Conservation (phyloP, 2,888 invertebrate species). For the Lycia hirtaria region DNA sequence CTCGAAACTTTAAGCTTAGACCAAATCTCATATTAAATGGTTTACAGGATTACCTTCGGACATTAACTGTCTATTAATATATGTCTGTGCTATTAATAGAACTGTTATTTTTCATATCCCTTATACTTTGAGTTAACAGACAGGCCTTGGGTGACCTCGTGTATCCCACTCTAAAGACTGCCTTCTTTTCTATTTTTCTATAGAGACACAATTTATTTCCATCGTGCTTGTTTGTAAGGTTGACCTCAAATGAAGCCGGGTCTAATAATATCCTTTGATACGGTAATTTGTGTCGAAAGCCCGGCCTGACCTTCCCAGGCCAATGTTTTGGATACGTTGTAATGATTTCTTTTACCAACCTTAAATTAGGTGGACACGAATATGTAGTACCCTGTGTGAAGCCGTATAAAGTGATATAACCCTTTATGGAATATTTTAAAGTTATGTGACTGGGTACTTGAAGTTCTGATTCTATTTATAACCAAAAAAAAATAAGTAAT, state of each 20-base stretch:
- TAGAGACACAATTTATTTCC: slow-evolving; percentile 9
- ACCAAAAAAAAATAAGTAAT: too few species aligned
- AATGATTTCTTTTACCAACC: slow-evolving; percentile 23
- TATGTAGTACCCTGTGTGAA: slow-evolving; percentile 7
- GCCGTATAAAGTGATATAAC: not conserved
- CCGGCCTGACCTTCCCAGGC: slow-evolving; percentile 38
- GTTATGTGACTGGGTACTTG: not conserved
- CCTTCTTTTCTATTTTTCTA: slow-evolving; percentile 10
- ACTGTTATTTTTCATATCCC: not conserved
- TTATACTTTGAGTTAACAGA: not conserved
- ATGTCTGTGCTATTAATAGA: too few species aligned
- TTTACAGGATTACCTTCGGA: too few species aligned
- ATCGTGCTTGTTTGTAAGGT: slow-evolving; percentile 21
- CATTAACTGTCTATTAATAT: too few species aligned
- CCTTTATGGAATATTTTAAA: not conserved
- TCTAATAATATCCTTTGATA: slow-evolving; percentile 32
- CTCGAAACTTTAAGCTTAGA: too few species aligned
- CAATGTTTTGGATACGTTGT: slow-evolving; percentile 33
- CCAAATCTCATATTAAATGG: too few species aligned
- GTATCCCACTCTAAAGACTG: not conserved
- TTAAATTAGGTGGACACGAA: slow-evolving; percentile 23
- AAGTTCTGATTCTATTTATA: not conserved
- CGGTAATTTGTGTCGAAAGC: slow-evolving; percentile 39
- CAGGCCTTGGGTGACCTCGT: slow-evolving; percentile 3
- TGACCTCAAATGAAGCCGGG: slow-evolving; percentile 25